Conservation (phyloP, 2,797 vertebrate species). For the Galagoides demidoff region DNA sequence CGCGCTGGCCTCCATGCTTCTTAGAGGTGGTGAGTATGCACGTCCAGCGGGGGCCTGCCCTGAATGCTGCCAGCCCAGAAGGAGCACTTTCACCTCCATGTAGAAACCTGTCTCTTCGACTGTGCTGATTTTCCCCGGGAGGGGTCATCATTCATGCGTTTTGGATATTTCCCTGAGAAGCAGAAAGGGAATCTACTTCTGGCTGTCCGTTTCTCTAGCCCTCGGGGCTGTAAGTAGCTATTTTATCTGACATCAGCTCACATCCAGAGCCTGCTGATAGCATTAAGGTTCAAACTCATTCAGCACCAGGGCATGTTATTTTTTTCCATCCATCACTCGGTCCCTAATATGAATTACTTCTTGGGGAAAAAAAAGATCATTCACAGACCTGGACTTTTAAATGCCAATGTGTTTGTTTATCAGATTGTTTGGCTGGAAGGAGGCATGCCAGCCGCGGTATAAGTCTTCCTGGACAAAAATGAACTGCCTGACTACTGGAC, state of each 20-base stretch:
- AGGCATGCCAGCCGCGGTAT: not conserved
- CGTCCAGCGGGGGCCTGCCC: not conserved
- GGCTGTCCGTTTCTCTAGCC: not conserved
- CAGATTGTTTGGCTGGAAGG: not conserved
- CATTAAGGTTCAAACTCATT: slow-evolving; percentile 69
- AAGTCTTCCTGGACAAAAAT: slow-evolving; percentile 3
- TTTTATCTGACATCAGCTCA: slow-evolving; percentile 66
- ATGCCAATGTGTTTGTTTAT: slow-evolving; percentile 47
- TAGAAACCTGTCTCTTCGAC: not conserved
- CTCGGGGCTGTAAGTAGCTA: not conserved
- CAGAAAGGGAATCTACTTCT: not conserved
- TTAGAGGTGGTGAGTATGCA: not conserved
- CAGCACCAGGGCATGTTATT: slow-evolving; percentile 36
- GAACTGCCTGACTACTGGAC: not conserved
- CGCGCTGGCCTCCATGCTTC: not conserved
- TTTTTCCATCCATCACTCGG: slow-evolving; percentile 33
- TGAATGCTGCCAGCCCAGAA: not conserved
- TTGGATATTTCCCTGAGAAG: not conserved
- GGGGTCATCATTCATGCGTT: not conserved
- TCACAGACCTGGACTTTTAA: slow-evolving; percentile 45
- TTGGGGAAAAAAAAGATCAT: not conserved
- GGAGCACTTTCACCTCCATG: not conserved
- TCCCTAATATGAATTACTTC: slow-evolving; percentile 60
- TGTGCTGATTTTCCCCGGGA: not conserved
- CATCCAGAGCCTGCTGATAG: slow-evolving; percentile 1